phyloP scores from a whole-genome alignment of 2,888 invertebrate genomes.

The Caenorhabditis becei region DNA sequence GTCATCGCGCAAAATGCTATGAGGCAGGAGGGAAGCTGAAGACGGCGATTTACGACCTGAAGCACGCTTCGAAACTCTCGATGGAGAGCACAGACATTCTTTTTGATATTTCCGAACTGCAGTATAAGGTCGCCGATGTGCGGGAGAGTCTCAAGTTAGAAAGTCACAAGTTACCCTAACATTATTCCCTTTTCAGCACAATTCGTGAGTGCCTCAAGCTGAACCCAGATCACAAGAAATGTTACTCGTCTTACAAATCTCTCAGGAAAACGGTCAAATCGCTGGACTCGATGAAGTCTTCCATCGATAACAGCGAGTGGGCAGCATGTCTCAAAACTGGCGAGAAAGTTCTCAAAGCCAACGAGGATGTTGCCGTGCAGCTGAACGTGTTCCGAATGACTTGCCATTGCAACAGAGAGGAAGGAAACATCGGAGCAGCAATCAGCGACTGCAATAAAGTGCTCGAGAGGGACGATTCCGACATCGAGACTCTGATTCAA shows the following conservation, averaged over 20 bases:
- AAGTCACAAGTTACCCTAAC: background rate
- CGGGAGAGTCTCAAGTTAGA: slow-evolving; percentile 25
- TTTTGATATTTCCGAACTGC: slow-evolving; percentile 27
- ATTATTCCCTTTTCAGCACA: slow-evolving; percentile 85
- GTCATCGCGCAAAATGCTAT: slow-evolving; percentile 26
- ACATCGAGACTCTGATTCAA: slow-evolving; percentile 90
- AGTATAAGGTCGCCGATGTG: slow-evolving; percentile 37
- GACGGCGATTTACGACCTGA: slow-evolving; percentile 37
- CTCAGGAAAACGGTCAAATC: slow-evolving; percentile 89
- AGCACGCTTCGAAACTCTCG: slow-evolving; percentile 39
- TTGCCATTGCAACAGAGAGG: slow-evolving; percentile 87
- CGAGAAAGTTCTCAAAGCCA: slow-evolving; percentile 85
- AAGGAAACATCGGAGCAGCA: slow-evolving; percentile 87
- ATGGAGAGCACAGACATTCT: slow-evolving; percentile 35
- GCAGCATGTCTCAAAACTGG: slow-evolving; percentile 87
- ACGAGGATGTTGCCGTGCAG: slow-evolving; percentile 85
- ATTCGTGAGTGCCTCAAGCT: slow-evolving; percentile 97
- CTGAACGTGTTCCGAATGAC: slow-evolving; percentile 87
- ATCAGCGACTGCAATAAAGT: slow-evolving; percentile 89
- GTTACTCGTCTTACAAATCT: slow-evolving; percentile 96
- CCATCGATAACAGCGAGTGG: slow-evolving; percentile 82
- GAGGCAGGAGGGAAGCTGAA: slow-evolving; percentile 10
- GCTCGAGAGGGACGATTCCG: slow-evolving; percentile 87
- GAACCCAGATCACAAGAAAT: slow-evolving; percentile 96
- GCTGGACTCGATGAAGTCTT: slow-evolving; percentile 44